These are phyloP conservation scores for Choristoneura rosaceana DNA, from an alignment of 2,888 invertebrate species.

Conservation along the genomic window DNA sequence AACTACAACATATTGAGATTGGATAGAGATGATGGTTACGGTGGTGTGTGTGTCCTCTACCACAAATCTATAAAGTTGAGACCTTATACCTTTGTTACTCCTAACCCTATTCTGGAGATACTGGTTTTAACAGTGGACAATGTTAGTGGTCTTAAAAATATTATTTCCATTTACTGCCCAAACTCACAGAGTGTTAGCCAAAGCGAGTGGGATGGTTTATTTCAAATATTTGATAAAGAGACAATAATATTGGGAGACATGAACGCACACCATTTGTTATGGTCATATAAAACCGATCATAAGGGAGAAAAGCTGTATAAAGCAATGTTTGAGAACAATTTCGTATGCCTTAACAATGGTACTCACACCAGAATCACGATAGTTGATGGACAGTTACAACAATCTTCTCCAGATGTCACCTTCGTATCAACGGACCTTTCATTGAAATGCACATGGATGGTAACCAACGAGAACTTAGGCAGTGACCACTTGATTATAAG, in stretches of 20 bases:
- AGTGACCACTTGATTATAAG: background rate
- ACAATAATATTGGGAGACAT: background rate
- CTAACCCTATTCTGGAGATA: background rate
- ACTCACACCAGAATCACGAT: background rate
- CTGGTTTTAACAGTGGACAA: background rate
- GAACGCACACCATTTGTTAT: conserved; percentile 1
- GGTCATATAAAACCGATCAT: background rate
- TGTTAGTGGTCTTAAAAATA: background rate
- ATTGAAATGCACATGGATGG: background rate
- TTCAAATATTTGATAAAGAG: background rate
- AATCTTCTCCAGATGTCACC: background rate
- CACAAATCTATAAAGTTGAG: background rate
- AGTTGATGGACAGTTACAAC: background rate
- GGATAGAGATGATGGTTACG: background rate
- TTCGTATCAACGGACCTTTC: background rate
- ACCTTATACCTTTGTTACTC: background rate
- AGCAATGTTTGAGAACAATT: conserved; percentile 10
- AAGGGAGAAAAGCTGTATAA: conserved; percentile 7
- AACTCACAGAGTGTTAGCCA: background rate
- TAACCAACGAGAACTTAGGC: background rate
- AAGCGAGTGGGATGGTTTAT: background rate
- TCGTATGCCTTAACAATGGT: conserved; percentile 1
- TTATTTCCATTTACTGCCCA: background rate
- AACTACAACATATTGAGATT: background rate
- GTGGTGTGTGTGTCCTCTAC: background rate